Evolutionary conservation across 2,888 invertebrate genomes (phyloP).

Genomic region (Pyralis farinalis): DNA sequence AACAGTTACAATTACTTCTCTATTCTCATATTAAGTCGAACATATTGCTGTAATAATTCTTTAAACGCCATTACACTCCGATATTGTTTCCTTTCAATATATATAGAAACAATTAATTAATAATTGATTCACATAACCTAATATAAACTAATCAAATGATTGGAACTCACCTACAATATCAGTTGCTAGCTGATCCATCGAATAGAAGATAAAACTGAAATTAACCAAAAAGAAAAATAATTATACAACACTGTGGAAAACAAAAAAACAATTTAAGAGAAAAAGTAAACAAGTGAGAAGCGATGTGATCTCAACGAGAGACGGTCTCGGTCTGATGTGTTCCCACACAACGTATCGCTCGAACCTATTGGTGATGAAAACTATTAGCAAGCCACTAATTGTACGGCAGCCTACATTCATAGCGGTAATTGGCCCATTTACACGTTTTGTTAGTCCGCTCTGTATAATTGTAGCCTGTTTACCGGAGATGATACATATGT

Average conservation of each 20-base stretch:
- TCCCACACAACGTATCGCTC: slow-evolving; percentile 48
- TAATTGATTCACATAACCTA: background rate
- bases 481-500: slow-evolving; percentile 61
- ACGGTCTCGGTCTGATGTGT: slow-evolving; percentile 60
- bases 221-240: slow-evolving; percentile 13
- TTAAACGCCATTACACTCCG: too few relatives aligned
- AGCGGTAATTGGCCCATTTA: slow-evolving; percentile 79
- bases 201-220: slow-evolving; percentile 21
- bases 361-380: slow-evolving; percentile 75
- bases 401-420: slow-evolving; percentile 74
- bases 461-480: slow-evolving; percentile 74
- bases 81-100: too few relatives aligned
- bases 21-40: too few relatives aligned
- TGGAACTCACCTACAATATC: slow-evolving; percentile 1
- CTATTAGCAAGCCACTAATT: slow-evolving; percentile 78
- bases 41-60: too few relatives aligned
- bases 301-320: slow-evolving; percentile 59
- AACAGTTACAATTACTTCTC: too few relatives aligned
- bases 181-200: slow-evolving; percentile 4
- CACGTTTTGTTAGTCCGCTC: slow-evolving; percentile 74
- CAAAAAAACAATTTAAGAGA: slow-evolving; percentile 13
- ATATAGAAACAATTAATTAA: background rate
- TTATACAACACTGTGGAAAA: background rate
- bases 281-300: slow-evolving; percentile 24
- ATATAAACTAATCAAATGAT: background rate